phyloP scores from a whole-genome alignment of 2,797 vertebrate genomes.

The Toxotes lorentzi region DNA sequence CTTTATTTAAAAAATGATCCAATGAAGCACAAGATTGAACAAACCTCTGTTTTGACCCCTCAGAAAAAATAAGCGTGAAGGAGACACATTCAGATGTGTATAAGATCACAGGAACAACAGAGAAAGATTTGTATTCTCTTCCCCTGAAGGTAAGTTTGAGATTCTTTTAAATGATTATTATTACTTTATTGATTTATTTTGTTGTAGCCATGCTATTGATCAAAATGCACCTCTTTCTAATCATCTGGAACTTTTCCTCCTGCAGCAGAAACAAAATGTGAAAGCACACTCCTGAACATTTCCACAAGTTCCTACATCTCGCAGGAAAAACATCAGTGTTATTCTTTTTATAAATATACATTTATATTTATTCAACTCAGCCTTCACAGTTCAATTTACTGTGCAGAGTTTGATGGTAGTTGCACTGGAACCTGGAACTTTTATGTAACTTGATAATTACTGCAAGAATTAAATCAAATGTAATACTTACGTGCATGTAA shows the following conservation, averaged over 20 bases:
- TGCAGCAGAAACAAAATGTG: slow-evolving; percentile 9
- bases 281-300: neutral
- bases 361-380: slow-evolving; percentile 11
- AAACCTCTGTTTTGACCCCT: neutral
- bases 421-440: neutral
- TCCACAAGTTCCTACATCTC: neutral
- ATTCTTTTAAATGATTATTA: neutral
- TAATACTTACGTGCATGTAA: neutral
- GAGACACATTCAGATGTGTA: slow-evolving; percentile 9
- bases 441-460: neutral
- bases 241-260: neutral
- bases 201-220: neutral
- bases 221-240: neutral
- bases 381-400: neutral
- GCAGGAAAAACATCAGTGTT: neutral
- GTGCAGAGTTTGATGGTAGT: neutral
- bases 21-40: neutral
- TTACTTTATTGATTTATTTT: too few relatives aligned
- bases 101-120: neutral
- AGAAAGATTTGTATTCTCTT: neutral
- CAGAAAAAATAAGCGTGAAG: slow-evolving; percentile 31
- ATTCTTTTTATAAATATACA: neutral
- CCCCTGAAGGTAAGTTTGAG: slow-evolving; percentile 32
- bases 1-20: neutral
- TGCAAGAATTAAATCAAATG: neutral